Conservation (phyloP, 1,140 invertebrate genomes). For the Antheraea mylitta region DNA sequence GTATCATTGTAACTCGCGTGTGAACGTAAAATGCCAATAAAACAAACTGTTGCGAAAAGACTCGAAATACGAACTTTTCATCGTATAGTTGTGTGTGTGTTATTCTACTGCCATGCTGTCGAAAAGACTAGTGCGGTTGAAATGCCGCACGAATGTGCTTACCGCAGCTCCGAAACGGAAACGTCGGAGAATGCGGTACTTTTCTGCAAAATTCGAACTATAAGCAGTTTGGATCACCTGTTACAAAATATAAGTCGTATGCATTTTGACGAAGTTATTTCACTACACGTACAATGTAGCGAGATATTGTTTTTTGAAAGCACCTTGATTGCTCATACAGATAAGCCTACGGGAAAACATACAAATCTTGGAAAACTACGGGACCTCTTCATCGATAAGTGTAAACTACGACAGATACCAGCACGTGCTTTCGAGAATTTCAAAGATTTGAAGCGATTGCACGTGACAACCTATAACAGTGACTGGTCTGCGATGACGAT, state of each 20-base stretch:
- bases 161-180: constrained; percentile 64
- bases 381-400: constrained; percentile 87
- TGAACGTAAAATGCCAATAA: constrained; percentile 73
- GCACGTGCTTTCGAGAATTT: constrained; percentile 83
- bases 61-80: constrained; percentile 63
- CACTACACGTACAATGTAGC: constrained; percentile 87
- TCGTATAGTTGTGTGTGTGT: constrained; percentile 69
- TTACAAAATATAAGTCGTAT: constrained; percentile 68
- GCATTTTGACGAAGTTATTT: constrained; percentile 78
- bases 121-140: constrained; percentile 55
- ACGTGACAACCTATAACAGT: constrained; percentile 87
- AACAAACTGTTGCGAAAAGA: constrained; percentile 64
- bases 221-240: constrained; percentile 70
- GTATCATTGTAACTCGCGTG: constrained; percentile 46
- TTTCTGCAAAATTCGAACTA: constrained; percentile 73
- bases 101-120: constrained; percentile 66
- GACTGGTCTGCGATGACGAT: constrained; percentile 90
- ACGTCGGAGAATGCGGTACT: constrained; percentile 66
- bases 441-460: constrained; percentile 83
- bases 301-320: constrained; percentile 90
- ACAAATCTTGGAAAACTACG: constrained; percentile 78
- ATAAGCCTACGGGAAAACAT: constrained; percentile 58
- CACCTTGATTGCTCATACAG: constrained; percentile 74
- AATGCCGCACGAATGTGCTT: constrained; percentile 73
- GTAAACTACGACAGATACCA: constrained; percentile 88